A percentile compares a stretch with the other conserved stretches of the same genome.
Conservation (phyloP, 2,888 invertebrate genomes). For the Mylabris sibirica region DNA sequence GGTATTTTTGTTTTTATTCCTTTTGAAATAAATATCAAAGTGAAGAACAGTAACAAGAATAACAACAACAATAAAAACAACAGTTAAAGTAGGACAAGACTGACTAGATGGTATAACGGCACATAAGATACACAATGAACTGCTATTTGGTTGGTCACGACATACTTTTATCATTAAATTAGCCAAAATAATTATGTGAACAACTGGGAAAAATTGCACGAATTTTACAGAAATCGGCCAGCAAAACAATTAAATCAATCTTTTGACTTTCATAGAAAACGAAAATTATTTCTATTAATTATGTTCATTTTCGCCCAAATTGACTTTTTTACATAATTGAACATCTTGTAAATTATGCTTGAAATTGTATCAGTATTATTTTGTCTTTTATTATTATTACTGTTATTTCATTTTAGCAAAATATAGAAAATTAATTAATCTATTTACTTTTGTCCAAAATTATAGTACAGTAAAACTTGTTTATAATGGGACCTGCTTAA, state of each 20-base stretch:
- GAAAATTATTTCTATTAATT: no score
- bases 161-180: conserved; percentile 2
- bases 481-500: no score
- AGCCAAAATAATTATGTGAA: neutral
- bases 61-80: neutral
- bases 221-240: neutral
- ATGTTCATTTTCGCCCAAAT: no score
- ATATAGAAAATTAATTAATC: no score
- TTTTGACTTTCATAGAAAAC: no score
- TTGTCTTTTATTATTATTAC: no score
- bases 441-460: no score
- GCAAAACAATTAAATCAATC: neutral
- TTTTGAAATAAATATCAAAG: neutral
- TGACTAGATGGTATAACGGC: conserved; percentile 2
- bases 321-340: no score
- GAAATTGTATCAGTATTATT: no score
- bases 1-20: neutral
- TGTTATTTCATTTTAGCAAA: no score
- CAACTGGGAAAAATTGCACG: neutral
- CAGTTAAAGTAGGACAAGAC: conserved; percentile 5
- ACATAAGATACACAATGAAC: neutral
- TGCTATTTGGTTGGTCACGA: neutral
- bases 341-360: no score
- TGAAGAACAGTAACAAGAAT: neutral
- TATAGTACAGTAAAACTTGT: no score